Evolutionary conservation across 1,140 invertebrate species (phyloP), one percentile per base, ranked within the genome.

Genomic region (Pseudobourletiella spinata): DNA sequence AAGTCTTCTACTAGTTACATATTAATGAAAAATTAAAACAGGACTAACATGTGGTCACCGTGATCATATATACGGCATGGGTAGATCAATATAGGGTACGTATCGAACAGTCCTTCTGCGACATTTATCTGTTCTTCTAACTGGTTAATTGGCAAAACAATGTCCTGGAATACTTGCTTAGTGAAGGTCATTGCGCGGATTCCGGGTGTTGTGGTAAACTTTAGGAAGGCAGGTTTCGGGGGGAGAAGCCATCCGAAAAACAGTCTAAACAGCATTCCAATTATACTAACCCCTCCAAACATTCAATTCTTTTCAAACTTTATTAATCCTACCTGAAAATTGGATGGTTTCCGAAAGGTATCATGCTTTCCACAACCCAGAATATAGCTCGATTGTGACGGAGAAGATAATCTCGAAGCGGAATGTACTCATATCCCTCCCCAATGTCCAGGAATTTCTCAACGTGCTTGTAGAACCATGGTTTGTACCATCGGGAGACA

Each of bases 401-500:
- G 14, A 80, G 70, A 18, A 81, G 71, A 69, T 82, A 82, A 28
- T 81, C 79, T 55, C 75, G 54, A 26, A 82, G 59, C 1, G 80
- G 80, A 58, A 82, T 78, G 51, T 79, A 78, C 70, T 82, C 80
- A 46, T 79, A 76, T 29, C 72, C 72, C 61, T 73, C 67, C 4
- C 74, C 77, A 65, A 70, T 75, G n/a, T 67, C 66, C 29, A 80
- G 63, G 60, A 80, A 81, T 1, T 65, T 71, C 68, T 84, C 79
- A 0, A 80, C 80, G 71, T 85, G 81, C 65, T 82, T 82, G 72
- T 81, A 85, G 71, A 84, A 85, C 82, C 83, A 81, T 4, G 80
- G 80, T 67, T 82, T 82, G 70, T 79, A 80, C 77, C 79, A 82
- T 20, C 64, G 68, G 11, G 77, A 72, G 11, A 81, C 64, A 43